These are phyloP conservation scores for Parotocinclus haroldoi DNA, from an alignment of 2,797 vertebrate species.

Conservation along the genomic window DNA sequence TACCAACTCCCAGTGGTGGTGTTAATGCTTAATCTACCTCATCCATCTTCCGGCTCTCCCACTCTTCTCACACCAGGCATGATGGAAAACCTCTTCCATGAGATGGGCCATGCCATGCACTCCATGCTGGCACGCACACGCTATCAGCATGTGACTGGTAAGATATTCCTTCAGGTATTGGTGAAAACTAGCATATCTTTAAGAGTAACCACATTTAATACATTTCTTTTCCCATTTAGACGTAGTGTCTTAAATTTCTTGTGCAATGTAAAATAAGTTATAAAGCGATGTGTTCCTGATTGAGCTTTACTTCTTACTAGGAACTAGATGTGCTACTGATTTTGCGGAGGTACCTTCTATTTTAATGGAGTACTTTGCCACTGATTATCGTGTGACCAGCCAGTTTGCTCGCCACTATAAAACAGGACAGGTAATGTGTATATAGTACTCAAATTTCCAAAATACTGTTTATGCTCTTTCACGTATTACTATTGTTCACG, in stretches of 20 bases:
- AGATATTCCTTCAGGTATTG: not conserved
- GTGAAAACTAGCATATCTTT: too few relatives aligned
- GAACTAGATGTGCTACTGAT: constrained; percentile 95
- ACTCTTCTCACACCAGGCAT: constrained; percentile 88
- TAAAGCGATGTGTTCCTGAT: too few relatives aligned
- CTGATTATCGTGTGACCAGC: constrained; percentile 90
- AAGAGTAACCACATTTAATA: too few relatives aligned
- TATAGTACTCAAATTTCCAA: too few relatives aligned
- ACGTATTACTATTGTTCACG: too few relatives aligned
- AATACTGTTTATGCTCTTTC: too few relatives aligned
- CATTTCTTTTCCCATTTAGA: too few relatives aligned
- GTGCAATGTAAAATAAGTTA: too few relatives aligned
- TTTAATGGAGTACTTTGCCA: constrained; percentile 97
- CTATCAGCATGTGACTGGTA: constrained; percentile 96
- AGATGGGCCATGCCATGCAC: constrained; percentile 99
- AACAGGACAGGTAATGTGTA: constrained; percentile 86
- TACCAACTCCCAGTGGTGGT: constrained; percentile 95
- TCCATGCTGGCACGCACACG: constrained; percentile 95
- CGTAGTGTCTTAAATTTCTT: too few relatives aligned
- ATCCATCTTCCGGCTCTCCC: constrained; percentile 72
- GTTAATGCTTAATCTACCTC: constrained; percentile 90
- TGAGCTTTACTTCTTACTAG: constrained; percentile 57
- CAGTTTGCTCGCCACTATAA: constrained; percentile 95
- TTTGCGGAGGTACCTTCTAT: constrained; percentile 98
- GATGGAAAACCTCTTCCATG: constrained; percentile 99